Evolutionary conservation across 2,797 vertebrate species (phyloP).

Genomic region (Scarus forsteni): DNA sequence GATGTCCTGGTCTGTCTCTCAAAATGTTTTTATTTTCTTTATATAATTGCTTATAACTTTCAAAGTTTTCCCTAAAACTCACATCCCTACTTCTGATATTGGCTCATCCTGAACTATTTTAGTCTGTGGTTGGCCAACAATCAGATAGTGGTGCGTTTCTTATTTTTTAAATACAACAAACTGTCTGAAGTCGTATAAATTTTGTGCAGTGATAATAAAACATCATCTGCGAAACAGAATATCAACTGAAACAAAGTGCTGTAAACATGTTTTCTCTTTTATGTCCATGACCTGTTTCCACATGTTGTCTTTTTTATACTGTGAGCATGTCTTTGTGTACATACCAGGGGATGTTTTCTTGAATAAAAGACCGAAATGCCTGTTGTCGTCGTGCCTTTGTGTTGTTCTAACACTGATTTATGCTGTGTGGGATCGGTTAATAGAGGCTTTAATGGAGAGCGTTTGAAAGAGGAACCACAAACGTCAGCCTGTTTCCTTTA

Average conservation of each 20-base stretch:
- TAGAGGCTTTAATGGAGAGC: conserved; percentile 57
- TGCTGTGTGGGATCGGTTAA: conserved; percentile 42
- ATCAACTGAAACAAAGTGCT: neutral
- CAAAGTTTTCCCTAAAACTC: too few species aligned
- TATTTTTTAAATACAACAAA: too few species aligned
- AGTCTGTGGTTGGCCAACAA: too few species aligned
- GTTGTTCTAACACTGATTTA: conserved; percentile 51
- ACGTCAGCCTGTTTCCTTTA: conserved; percentile 64
- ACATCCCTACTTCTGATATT: too few species aligned
- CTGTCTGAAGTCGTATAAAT: neutral
- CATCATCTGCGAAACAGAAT: neutral
- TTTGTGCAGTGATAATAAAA: neutral
- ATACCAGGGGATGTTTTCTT: conserved; percentile 13
- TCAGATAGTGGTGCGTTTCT: too few species aligned
- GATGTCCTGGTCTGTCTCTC: too few species aligned
- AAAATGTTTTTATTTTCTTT: too few species aligned
- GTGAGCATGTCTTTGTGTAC: conserved; percentile 26
- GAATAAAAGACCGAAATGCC: conserved; percentile 53
- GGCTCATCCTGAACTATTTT: too few species aligned
- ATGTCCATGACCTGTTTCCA: conserved; percentile 10
- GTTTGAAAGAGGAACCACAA: conserved; percentile 73
- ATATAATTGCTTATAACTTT: too few species aligned
- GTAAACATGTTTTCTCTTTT: conserved; percentile 9
- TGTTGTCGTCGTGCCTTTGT: conserved; percentile 51
- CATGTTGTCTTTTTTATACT: neutral